Conservation (phyloP, 1,140 invertebrate genomes). For the Brachionus manjavacas region DNA sequence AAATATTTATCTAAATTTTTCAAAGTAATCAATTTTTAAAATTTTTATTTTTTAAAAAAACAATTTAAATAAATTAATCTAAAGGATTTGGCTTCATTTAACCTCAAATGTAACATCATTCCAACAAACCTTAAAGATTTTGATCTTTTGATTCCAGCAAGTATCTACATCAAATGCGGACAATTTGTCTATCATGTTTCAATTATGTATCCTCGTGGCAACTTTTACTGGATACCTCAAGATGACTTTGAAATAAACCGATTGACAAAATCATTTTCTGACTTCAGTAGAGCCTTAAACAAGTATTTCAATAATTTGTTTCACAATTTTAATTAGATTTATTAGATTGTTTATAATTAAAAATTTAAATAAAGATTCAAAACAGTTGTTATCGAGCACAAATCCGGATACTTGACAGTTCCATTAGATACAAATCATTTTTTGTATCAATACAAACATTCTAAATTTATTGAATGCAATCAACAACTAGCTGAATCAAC, state of each 20-base stretch:
- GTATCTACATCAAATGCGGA: not conserved
- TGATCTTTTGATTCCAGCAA: not conserved
- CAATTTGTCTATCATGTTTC: not conserved
- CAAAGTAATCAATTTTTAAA: not conserved
- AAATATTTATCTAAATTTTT: not conserved
- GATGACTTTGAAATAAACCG: not conserved
- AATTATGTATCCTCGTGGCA: not conserved
- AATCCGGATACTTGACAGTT: not conserved
- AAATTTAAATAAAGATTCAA: not conserved
- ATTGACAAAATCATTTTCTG: not conserved
- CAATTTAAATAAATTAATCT: too few species aligned
- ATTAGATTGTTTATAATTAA: too few species aligned
- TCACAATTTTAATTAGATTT: not conserved
- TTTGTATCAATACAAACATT: not conserved
- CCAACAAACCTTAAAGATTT: not conserved
- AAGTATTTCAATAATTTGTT: not conserved
- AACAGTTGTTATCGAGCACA: not conserved
- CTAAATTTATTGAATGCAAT: not conserved
- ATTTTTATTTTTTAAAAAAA: not conserved
- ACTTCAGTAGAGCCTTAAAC: not conserved
- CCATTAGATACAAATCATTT: not conserved
- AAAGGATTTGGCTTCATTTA: not conserved
- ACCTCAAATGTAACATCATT: not conserved
- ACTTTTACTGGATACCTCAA: not conserved
- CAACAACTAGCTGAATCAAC: not conserved